Evolutionary conservation across 2,888 invertebrate species (phyloP).

Genomic region (Pseudeuparius sepicola): DNA sequence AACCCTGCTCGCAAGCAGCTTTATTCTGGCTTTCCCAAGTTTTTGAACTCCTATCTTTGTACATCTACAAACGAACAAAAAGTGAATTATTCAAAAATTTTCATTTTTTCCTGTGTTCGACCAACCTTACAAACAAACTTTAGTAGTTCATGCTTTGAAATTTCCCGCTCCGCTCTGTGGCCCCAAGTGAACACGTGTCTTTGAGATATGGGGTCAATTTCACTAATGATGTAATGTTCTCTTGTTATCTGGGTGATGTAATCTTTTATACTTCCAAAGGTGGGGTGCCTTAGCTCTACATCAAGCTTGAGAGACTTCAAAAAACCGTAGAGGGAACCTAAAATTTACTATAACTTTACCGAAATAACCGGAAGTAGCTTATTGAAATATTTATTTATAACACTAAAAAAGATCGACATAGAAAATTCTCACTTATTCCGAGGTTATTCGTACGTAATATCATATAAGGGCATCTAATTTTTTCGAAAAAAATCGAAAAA

Average conservation of each 20-base stretch:
- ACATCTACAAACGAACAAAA: slow-evolving; percentile 25
- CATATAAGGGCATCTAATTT: no score
- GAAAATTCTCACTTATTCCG: no score
- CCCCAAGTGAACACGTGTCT: slow-evolving; percentile 28
- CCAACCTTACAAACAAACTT: slow-evolving; percentile 31
- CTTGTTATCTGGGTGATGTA: slow-evolving; percentile 26
- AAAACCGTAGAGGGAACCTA: slow-evolving; percentile 28
- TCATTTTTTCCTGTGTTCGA: slow-evolving; percentile 1
- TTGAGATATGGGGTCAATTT: slow-evolving; percentile 25
- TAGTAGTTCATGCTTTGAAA: slow-evolving; percentile 28
- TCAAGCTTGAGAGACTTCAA: slow-evolving; percentile 26
- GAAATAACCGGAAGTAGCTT: slow-evolving; percentile 4
- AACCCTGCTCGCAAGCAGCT: slow-evolving; percentile 24
- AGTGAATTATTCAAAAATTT: slow-evolving; percentile 17
- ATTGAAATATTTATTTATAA: neutral
- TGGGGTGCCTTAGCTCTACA: slow-evolving; percentile 24
- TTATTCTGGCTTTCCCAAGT: slow-evolving; percentile 27
- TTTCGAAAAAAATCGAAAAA: no score
- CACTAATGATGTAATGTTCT: slow-evolving; percentile 25
- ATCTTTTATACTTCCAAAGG: slow-evolving; percentile 29
- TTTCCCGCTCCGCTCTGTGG: slow-evolving; percentile 28
- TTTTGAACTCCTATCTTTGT: slow-evolving; percentile 24
- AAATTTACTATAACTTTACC: slow-evolving; percentile 18
- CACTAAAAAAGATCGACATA: no score
- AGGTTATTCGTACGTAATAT: no score